Evolutionary conservation across 2,797 vertebrate genomes (phyloP), one percentile per base, ranked within the genome.

Genomic region (Scolopax bukidnonensis): DNA sequence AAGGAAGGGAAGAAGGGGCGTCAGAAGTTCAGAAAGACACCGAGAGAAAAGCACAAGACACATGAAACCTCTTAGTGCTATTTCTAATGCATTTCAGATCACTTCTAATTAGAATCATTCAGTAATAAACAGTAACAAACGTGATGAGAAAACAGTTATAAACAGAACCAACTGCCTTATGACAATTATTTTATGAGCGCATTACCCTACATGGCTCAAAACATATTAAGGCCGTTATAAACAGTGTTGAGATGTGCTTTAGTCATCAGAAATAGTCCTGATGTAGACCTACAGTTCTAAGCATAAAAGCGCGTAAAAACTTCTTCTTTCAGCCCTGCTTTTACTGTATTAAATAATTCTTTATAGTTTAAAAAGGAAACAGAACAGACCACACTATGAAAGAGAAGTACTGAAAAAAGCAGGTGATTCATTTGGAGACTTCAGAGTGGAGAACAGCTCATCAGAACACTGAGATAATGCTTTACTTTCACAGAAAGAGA

Each of bases 21-120:
- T 48, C 61, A 80, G 33, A 73, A 82, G 27, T 28, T 57, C 25
- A 87, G 64, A 82, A 87, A 78, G 77, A 84, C 0, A 0, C 74
- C 88, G 41, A 86, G 48, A 87, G 70, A 76, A 89, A 83, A 69
- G 57, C 28, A 56, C 19, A 69, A 48, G 32, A 63, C 80, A 76
- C 51, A 41, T 50, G 28, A 90, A 93, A 51, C 32, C 45, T 80
- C 74, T 84, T 64, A 90, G 85, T 38, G 38, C 60, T 80, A 59
- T 36, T 87, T 87, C 83, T 91, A 93, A 90, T 82, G 69, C 10
- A n/a, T 79, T 91, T 95, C 80, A 88, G 91, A 91, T 74, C 63
- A 57, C 63, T 33, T 64, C 48, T 93, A 76, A 91, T 82, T 83
- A 51, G 74, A 95, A 91, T 90, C 9, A 80, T 57, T 84, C 63